Percentiles rank a stretch among this genome's conserved stretches.
phyloP scores from a whole-genome alignment of 2,888 invertebrate species.

The Agrilus mali region DNA sequence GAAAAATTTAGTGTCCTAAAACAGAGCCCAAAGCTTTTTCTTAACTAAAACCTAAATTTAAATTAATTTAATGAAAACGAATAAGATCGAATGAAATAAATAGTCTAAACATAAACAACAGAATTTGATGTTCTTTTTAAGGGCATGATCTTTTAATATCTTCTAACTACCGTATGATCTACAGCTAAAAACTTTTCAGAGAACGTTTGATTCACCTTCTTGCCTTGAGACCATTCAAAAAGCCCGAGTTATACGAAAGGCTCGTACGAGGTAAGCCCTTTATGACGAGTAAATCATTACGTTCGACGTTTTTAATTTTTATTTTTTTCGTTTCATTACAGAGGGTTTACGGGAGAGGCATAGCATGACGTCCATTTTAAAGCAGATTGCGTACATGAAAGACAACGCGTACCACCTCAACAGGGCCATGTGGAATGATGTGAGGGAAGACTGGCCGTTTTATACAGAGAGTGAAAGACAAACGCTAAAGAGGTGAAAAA shows the following conservation, averaged over 20 bases:
- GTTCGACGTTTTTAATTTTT: conserved; percentile 4
- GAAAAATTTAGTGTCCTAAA: no score
- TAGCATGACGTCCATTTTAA: conserved; percentile 63
- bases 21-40: no score
- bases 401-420: conserved; percentile 84
- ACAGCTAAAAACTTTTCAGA: conserved; percentile 43
- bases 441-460: conserved; percentile 89
- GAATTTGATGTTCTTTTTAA: no score
- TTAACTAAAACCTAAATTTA: no score
- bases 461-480: conserved; percentile 83
- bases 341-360: conserved; percentile 80
- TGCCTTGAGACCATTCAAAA: conserved; percentile 87
- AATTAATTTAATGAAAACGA: no score
- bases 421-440: conserved; percentile 83
- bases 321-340: conserved; percentile 33
- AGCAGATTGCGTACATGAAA: conserved; percentile 67
- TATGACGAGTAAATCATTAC: not conserved
- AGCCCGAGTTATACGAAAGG: conserved; percentile 76
- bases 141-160: no score
- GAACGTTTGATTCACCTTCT: conserved; percentile 90
- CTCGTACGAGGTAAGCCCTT: conserved; percentile 54
- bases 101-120: no score
- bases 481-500: conserved; percentile 65
- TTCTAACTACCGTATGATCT: not conserved
- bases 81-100: no score